A percentile compares a stretch with the other conserved stretches of the same genome.
phyloP scores from a whole-genome alignment of 2,888 invertebrate genomes.

The Catocala sponsa region DNA sequence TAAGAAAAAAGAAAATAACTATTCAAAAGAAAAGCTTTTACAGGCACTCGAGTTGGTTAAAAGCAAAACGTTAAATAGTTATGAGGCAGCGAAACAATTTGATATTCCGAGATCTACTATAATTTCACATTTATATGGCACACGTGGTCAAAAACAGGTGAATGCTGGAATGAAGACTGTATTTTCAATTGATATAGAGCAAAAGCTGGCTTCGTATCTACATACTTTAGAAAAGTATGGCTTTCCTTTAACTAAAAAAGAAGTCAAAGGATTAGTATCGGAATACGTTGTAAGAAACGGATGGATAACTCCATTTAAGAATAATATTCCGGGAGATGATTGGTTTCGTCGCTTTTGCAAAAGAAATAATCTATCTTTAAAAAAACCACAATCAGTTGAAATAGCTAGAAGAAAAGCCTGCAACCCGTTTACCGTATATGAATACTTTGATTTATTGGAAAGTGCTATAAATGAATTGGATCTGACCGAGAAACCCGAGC shows the following conservation, averaged over 20 bases:
- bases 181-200: not conserved
- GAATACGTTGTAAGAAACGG: conserved; percentile 48
- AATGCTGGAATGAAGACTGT: not conserved
- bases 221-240: conserved; percentile 42
- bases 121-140: not conserved
- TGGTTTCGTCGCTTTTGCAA: conserved; percentile 48
- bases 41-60: not conserved
- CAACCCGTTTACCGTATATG: conserved; percentile 36
- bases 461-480: conserved; percentile 34
- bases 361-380: conserved; percentile 31
- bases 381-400: conserved; percentile 46
- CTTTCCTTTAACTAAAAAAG: conserved; percentile 51
- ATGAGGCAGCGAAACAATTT: conserved; percentile 2
- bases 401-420: conserved; percentile 39
- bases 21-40: conserved; percentile 1
- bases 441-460: conserved; percentile 16
- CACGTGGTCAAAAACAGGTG: not conserved
- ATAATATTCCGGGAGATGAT: conserved; percentile 50
- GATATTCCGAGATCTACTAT: not conserved
- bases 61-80: conserved; percentile 2
- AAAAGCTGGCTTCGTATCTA: not conserved
- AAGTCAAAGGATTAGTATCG: conserved; percentile 46
- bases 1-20: not conserved
- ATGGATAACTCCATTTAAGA: conserved; percentile 50
- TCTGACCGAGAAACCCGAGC: conserved; percentile 45